Percentiles rank a stretch among this genome's conserved stretches.
Evolutionary conservation across 1,140 invertebrate species (phyloP).

Genomic region (Drosophila bifasciata): DNA sequence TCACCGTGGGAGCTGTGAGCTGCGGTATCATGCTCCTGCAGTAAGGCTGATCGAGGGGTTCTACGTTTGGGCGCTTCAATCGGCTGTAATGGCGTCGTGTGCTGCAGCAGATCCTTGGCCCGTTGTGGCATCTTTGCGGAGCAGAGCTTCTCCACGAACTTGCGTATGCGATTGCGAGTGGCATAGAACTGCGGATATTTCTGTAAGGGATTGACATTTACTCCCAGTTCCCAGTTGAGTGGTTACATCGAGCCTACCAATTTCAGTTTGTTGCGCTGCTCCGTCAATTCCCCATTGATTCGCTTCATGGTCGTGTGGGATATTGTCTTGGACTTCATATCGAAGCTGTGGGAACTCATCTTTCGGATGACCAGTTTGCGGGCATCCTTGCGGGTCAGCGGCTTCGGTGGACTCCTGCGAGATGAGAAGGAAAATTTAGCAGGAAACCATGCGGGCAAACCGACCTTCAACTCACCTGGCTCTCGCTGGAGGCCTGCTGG

Average conservation of each 20-base stretch:
- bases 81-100: conserved; percentile 56
- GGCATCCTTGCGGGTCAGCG: conserved; percentile 62
- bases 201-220: conserved; percentile 15
- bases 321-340: conserved; percentile 57
- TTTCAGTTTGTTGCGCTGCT: conserved; percentile 63
- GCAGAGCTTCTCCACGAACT: conserved; percentile 78
- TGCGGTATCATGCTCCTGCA: conserved; percentile 12
- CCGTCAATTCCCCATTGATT: conserved; percentile 48
- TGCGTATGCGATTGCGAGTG: conserved; percentile 76
- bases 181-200: conserved; percentile 70
- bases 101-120: conserved; percentile 51
- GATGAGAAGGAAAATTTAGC: not conserved
- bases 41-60: not conserved
- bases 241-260: conserved; percentile 54
- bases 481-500: conserved; percentile 10
- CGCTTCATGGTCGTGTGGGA: conserved; percentile 44
- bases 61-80: conserved; percentile 33
- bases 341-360: conserved; percentile 47
- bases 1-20: conserved; percentile 21
- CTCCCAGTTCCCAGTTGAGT: no score
- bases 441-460: not conserved
- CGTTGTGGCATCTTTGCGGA: conserved; percentile 57
- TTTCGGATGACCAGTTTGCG: conserved; percentile 55
- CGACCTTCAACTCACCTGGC: conserved; percentile 28
- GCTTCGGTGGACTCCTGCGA: conserved; percentile 23